A percentile compares a stretch with the other conserved stretches of the same genome.
phyloP scores from a whole-genome alignment of 2,888 invertebrate species.

The Tenodera sinensis region DNA sequence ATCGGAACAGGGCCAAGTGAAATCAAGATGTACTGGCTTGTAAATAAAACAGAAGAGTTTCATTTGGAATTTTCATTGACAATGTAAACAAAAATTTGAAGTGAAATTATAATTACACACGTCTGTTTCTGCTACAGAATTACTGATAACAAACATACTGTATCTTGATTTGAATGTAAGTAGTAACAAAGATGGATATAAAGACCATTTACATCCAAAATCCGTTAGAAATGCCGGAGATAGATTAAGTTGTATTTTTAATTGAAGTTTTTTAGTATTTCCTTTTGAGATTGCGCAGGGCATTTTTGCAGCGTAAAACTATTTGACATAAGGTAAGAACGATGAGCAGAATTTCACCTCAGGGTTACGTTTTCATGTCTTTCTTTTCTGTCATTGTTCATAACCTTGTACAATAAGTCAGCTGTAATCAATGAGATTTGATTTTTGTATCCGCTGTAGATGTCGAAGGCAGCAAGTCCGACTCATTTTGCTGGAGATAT shows the following conservation, averaged over 20 bases:
- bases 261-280: neutral
- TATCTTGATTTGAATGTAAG: neutral
- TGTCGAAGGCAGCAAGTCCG: conserved; percentile 61
- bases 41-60: neutral
- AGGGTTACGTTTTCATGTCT: neutral
- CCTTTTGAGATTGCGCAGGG: neutral
- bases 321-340: neutral
- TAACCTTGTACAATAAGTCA: neutral
- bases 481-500: conserved; percentile 57
- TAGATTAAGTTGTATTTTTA: neutral
- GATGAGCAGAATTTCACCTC: neutral
- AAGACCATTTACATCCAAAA: neutral
- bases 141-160: neutral
- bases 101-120: neutral
- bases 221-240: neutral
- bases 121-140: neutral
- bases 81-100: neutral
- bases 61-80: neutral
- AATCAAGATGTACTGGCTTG: neutral
- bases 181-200: neutral
- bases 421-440: neutral
- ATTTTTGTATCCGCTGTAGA: conserved; percentile 37
- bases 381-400: no score
- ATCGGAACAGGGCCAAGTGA: neutral
- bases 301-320: no score